A percentile compares a stretch with the other conserved stretches of the same genome.
Conservation (phyloP, 2,113 vertebrate species). For the Promerops cafer region DNA sequence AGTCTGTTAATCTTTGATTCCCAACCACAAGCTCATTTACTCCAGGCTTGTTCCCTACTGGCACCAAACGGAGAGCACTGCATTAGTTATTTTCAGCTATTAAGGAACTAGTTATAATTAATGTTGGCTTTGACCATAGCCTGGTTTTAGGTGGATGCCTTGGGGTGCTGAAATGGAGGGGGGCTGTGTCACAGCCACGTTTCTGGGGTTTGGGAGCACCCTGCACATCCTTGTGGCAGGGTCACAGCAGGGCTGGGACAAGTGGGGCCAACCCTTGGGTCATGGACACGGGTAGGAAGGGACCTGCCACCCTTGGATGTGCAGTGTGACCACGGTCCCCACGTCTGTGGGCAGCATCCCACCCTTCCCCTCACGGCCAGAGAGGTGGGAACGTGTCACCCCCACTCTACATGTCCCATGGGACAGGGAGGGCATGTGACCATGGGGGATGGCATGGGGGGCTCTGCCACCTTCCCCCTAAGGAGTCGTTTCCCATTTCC, state of each 20-base stretch:
- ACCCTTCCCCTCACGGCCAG: too few relatives aligned
- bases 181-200: accelerated
- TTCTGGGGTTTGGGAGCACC: not conserved
- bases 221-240: not conserved
- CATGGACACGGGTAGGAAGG: accelerated
- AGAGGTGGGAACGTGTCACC: not conserved
- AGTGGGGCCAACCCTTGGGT: not conserved
- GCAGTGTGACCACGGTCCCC: accelerated
- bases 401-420: accelerated
- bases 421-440: accelerated
- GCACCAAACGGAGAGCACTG: not conserved
- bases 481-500: not conserved
- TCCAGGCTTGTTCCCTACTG: slow-evolving; percentile 40
- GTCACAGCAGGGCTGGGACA: not conserved
- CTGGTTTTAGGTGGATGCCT: not conserved
- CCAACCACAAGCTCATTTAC: slow-evolving; percentile 51
- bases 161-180: not conserved
- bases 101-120: slow-evolving; percentile 17
- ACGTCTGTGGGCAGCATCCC: accelerated
- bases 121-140: not conserved
- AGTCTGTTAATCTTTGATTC: slow-evolving; percentile 56
- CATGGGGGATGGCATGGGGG: accelerated
- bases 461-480: accelerated
- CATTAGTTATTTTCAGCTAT: slow-evolving; percentile 19
- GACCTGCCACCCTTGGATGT: not conserved